Conservation (phyloP, 1,140 invertebrate genomes). For the Sinella curviseta region DNA sequence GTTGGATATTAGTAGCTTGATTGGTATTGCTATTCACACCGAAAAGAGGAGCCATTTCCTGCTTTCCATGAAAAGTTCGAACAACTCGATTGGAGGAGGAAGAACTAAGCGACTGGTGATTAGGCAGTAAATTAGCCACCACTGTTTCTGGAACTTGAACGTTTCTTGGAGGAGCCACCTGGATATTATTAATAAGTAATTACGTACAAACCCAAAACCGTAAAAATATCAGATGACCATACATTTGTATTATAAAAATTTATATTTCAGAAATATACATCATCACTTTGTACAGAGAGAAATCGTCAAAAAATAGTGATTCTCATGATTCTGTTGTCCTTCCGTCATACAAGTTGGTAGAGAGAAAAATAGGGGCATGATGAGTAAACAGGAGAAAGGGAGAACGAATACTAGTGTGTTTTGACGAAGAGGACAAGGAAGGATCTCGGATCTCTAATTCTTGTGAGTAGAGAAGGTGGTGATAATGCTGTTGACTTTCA, state of each 20-base stretch:
- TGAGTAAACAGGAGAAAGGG: too few species aligned
- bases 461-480: too few species aligned
- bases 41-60: constrained; percentile 47
- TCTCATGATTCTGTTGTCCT: too few species aligned
- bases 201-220: background rate
- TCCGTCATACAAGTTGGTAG: too few species aligned
- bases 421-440: too few species aligned
- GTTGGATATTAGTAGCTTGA: background rate
- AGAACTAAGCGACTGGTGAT: constrained; percentile 37
- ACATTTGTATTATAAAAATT: background rate
- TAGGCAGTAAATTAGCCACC: constrained; percentile 48
- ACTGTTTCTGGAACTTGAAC: constrained; percentile 45
- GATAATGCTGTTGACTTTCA: too few species aligned
- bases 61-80: constrained; percentile 49
- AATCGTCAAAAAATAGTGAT: too few species aligned
- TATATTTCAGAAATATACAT: background rate
- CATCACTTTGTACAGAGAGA: background rate
- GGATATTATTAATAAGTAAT: constrained; percentile 31
- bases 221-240: background rate
- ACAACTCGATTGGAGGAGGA: constrained; percentile 40
- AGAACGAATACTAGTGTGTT: too few species aligned
- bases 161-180: constrained; percentile 42
- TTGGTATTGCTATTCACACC: constrained; percentile 35
- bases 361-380: too few species aligned
- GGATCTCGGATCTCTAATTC: too few species aligned